Evolutionary conservation across 2,113 vertebrate genomes (phyloP).

Genomic region (Cricetomys ansorgei): DNA sequence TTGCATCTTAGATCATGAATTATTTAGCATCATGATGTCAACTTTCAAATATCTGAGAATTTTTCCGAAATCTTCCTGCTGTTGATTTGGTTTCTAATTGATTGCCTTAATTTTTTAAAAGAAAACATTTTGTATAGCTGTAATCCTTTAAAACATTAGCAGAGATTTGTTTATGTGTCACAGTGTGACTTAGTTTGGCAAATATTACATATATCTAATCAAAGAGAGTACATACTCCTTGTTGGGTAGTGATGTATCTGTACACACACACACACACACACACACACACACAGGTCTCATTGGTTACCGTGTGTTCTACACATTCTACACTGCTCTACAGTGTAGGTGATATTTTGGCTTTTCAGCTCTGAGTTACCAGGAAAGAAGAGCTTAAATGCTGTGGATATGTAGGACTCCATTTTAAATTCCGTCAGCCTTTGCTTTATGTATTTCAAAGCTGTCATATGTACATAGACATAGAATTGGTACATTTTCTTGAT

Average conservation of each 20-base stretch:
- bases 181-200: background rate
- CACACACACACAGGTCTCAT: background rate
- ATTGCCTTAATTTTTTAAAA: background rate
- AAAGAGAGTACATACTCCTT: background rate
- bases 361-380: background rate
- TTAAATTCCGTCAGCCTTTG: background rate
- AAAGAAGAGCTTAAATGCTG: background rate
- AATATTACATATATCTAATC: background rate
- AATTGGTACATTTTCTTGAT: background rate
- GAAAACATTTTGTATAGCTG: background rate
- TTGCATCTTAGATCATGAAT: background rate
- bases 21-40: constrained; percentile 26
- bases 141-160: background rate
- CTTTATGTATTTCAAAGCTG: background rate
- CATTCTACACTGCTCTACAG: background rate
- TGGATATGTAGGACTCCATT: background rate
- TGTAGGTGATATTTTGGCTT: background rate
- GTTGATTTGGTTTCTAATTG: background rate
- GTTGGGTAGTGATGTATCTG: background rate
- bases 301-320: background rate
- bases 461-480: background rate
- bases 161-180: background rate
- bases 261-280: too few species aligned
- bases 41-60: background rate
- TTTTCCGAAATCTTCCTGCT: background rate